phyloP scores from a whole-genome alignment of 64 coral and sea anemone species.

The Platygyra sinensis region DNA sequence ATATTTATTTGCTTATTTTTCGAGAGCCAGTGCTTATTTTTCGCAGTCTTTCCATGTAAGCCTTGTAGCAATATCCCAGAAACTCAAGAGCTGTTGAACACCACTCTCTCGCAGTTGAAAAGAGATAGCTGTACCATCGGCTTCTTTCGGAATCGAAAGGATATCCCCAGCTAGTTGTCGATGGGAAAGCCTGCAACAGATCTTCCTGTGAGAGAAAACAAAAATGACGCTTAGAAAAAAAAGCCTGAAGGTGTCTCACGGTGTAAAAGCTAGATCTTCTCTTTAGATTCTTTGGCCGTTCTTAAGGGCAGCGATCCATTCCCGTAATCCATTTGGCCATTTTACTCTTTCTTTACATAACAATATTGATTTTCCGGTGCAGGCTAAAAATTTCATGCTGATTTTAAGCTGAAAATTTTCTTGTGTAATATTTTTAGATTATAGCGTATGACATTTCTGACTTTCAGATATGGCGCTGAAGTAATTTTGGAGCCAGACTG shows the following conservation, averaged over 20 bases:
- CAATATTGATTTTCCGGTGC: too few species aligned
- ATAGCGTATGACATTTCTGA: too few species aligned
- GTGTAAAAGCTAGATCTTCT: too few species aligned
- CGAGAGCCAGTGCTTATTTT: neutral
- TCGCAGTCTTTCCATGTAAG: conserved; percentile 11
- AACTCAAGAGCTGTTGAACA: conserved; percentile 16
- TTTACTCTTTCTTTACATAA: too few species aligned
- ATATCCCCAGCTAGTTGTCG: neutral
- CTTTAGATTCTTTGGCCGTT: too few species aligned
- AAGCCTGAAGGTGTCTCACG: neutral
- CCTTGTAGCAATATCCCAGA: neutral
- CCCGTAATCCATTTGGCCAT: too few species aligned
- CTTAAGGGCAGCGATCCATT: too few species aligned
- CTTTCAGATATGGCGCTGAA: too few species aligned
- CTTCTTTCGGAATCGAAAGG: neutral
- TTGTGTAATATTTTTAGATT: too few species aligned
- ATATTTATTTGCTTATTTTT: conserved; percentile 2
- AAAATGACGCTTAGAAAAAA: neutral
- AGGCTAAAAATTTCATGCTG: too few species aligned
- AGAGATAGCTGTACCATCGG: conserved; percentile 1
- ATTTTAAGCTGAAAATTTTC: too few species aligned
- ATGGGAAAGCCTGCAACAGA: conserved; percentile 11
- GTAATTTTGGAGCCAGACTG: too few species aligned
- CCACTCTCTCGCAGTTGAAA: neutral
- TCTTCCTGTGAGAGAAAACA: neutral